A percentile compares a stretch with the other conserved stretches of the same genome.
Conservation (phyloP, 2,113 vertebrate species). For the Uropsilus gracilis region DNA sequence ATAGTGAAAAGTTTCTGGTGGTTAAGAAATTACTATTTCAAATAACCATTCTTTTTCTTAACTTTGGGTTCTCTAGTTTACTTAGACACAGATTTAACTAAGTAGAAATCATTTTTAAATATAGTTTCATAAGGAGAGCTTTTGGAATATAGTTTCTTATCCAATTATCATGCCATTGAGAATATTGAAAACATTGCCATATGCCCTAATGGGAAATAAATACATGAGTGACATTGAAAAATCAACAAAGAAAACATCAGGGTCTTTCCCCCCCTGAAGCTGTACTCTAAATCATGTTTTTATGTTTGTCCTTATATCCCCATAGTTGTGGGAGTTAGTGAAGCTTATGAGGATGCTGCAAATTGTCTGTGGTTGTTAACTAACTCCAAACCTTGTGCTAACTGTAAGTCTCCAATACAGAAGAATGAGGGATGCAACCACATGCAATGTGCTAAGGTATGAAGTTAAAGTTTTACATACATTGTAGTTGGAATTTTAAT, state of each 20-base stretch:
- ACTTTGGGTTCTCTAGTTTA: neutral
- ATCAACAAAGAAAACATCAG: neutral
- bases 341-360: constrained; percentile 98
- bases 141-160: neutral
- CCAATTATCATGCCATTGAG: constrained; percentile 13
- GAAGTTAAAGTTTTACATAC: constrained; percentile 32
- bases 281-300: constrained; percentile 58
- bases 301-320: constrained; percentile 67
- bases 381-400: constrained; percentile 98
- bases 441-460: constrained; percentile 99
- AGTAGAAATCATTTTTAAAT: constrained; percentile 29
- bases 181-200: constrained; percentile 26
- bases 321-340: constrained; percentile 96
- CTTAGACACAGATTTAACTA: constrained; percentile 26
- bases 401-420: constrained; percentile 99
- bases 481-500: constrained; percentile 26
- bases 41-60: neutral
- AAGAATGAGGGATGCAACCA: constrained; percentile 99
- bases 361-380: constrained; percentile 98
- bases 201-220: constrained; percentile 42
- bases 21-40: constrained; percentile 39
- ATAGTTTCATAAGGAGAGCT: neutral
- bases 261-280: neutral
- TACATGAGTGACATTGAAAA: constrained; percentile 12
- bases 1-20: constrained; percentile 19